phyloP scores from a whole-genome alignment of 64 coral and sea anemone genomes.

The Actinia equina region DNA sequence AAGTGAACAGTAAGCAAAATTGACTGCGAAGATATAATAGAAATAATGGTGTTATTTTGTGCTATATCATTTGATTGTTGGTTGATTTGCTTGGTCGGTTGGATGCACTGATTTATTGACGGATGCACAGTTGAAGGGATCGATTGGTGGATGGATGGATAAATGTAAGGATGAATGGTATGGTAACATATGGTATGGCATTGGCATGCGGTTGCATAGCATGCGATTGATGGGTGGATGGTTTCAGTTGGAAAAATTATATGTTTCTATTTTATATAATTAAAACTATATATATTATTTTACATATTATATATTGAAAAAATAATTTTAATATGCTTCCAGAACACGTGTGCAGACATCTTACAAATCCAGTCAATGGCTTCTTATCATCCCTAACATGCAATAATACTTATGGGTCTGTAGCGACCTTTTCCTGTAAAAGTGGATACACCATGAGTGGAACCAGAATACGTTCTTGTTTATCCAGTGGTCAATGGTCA shows the following conservation, averaged over 20 bases:
- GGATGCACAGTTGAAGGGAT: background rate
- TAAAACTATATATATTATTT: too few relatives aligned
- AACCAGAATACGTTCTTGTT: slow-evolving; percentile 36
- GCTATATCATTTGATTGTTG: background rate
- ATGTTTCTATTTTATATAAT: too few relatives aligned
- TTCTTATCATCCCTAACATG: slow-evolving; percentile 43
- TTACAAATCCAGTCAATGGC: slow-evolving; percentile 25
- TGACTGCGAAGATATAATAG: too few relatives aligned
- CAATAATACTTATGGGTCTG: slow-evolving; percentile 36
- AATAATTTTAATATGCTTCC: background rate
- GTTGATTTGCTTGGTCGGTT: background rate
- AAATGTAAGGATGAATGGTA: background rate
- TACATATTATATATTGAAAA: too few relatives aligned
- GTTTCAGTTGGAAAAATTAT: too few relatives aligned
- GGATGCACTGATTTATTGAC: background rate
- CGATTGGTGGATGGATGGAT: background rate
- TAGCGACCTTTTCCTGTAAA: slow-evolving; percentile 32
- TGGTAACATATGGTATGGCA: too few relatives aligned
- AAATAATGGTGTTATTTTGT: too few relatives aligned
- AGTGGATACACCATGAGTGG: slow-evolving; percentile 39
- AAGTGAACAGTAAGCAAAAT: slow-evolving; percentile 7
- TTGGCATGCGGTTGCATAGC: too few relatives aligned
- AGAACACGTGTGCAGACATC: slow-evolving; percentile 23
- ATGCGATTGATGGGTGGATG: too few relatives aligned
- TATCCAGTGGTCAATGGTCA: slow-evolving; percentile 56